phyloP scores from a whole-genome alignment of 2,797 vertebrate genomes.

The Gymnothorax javanicus region DNA sequence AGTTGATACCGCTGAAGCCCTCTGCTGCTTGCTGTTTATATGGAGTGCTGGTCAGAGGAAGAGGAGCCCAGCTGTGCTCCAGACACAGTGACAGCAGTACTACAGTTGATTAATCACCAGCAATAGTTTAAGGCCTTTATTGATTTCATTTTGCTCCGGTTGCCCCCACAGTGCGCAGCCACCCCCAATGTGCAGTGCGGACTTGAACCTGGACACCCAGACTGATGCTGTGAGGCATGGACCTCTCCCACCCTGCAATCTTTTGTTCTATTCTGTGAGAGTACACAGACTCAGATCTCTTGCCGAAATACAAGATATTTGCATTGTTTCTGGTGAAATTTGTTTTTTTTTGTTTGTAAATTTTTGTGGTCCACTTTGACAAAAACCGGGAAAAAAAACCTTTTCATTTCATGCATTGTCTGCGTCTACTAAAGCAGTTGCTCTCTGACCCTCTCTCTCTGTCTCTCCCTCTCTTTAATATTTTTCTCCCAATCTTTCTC shows the following conservation, averaged over 20 bases:
- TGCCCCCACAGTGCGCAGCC: slow-evolving; percentile 64
- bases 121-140: slow-evolving; percentile 79
- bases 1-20: slow-evolving; percentile 43
- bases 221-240: not conserved
- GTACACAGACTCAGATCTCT: not conserved
- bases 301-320: not conserved
- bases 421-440: slow-evolving; percentile 76
- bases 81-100: slow-evolving; percentile 81
- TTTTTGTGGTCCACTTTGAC: not conserved
- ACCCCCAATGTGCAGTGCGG: slow-evolving; percentile 64
- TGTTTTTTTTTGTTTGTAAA: not conserved
- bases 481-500: slow-evolving; percentile 19
- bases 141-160: slow-evolving; percentile 71
- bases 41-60: slow-evolving; percentile 52
- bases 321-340: not conserved
- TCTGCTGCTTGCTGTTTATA: slow-evolving; percentile 35
- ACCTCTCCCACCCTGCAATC: not conserved
- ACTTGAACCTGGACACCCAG: slow-evolving; percentile 73
- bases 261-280: not conserved
- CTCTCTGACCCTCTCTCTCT: slow-evolving; percentile 37
- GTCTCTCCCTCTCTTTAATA: slow-evolving; percentile 38
- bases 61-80: slow-evolving; percentile 71
- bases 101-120: slow-evolving; percentile 91
- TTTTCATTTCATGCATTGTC: slow-evolving; percentile 58
- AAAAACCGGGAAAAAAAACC: slow-evolving; percentile 13